These are phyloP conservation scores for Eilema depressum DNA, from an alignment of 2,888 invertebrate genomes.

Conservation along the genomic window DNA sequence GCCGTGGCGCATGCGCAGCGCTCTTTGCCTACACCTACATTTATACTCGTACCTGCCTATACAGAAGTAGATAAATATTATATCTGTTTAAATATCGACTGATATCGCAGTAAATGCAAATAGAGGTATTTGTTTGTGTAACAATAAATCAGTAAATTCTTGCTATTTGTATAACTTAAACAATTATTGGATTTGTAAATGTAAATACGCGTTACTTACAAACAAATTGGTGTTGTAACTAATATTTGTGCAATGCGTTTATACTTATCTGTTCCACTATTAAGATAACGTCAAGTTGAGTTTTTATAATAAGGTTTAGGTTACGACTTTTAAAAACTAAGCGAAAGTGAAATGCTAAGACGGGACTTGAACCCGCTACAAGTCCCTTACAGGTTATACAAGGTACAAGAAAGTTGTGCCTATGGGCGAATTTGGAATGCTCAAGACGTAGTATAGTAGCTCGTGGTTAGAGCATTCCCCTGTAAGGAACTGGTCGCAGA, in stretches of 20 bases:
- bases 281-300: background rate
- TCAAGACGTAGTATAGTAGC: too few species aligned
- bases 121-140: conserved; percentile 52
- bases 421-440: too few species aligned
- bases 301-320: too few species aligned
- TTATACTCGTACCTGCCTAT: background rate
- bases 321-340: too few species aligned
- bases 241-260: conserved; percentile 15
- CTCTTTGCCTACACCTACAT: conserved; percentile 42
- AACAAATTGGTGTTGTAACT: conserved; percentile 21
- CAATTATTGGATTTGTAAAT: conserved; percentile 30
- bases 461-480: too few species aligned
- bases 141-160: conserved; percentile 53
- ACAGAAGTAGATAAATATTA: conserved; percentile 28
- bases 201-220: conserved; percentile 33
- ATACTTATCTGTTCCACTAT: conserved; percentile 7
- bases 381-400: too few species aligned
- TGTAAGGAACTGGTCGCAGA: too few species aligned
- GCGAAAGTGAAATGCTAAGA: too few species aligned
- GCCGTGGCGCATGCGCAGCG: conserved; percentile 48
- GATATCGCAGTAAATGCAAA: conserved; percentile 55
- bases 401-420: too few species aligned
- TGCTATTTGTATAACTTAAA: conserved; percentile 46
- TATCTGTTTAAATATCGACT: conserved; percentile 45
- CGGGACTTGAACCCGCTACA: too few species aligned